Base-by-base conservation (phyloP, 2,888 invertebrate species). In the Synergus itoensis region DNA sequence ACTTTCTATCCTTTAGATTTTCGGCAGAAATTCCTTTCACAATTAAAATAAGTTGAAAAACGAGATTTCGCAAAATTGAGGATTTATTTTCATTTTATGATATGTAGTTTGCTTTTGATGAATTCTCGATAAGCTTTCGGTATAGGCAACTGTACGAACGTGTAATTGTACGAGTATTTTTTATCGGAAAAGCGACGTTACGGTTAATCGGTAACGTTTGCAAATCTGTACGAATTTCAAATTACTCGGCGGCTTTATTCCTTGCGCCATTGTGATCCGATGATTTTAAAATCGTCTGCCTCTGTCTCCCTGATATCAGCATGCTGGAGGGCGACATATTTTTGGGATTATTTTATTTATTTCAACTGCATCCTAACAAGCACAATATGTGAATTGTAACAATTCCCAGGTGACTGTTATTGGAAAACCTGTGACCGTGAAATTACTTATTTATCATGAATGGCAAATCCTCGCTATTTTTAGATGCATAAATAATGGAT, bases 201-300 rank as follows among this genome's bases (percentile, higher is more conserved):
- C 82, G 83, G 86, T 85, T 87, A 87, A 86, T 87, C 85, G 62
- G 75, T 78, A 84, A 84, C 85, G 83, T 80, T 79, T 80, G 82
- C 81, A 84, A 80, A 87, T 84, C 83, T 86, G 83, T 83, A 85
- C 86, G 87, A 87, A 88, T 88, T 88, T 88, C 86, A 85, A 88
- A 88, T 88, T 86, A 88, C 82, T 84, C 85, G 84, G 77, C 81
- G 84, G 87, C 87, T 86, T 88, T 88, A 88, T 88, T 86, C 83
- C 80, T 77, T 80, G 84, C 85, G 83, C 85, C 84, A 88, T 88
- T 88, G 88, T 88, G 82, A 79, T 73, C 60, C 83, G 81, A 86
- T 82, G 82, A 84, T 85, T 86, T 87, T 84, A 87, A 87, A 88
- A 87, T 84, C 83, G 83, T 84, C 84, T 85, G 83, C 81, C 83